Percentiles rank a stretch among this genome's conserved stretches.
phyloP scores from a whole-genome alignment of 2,113 vertebrate genomes.

The Percopsis transmontana region DNA sequence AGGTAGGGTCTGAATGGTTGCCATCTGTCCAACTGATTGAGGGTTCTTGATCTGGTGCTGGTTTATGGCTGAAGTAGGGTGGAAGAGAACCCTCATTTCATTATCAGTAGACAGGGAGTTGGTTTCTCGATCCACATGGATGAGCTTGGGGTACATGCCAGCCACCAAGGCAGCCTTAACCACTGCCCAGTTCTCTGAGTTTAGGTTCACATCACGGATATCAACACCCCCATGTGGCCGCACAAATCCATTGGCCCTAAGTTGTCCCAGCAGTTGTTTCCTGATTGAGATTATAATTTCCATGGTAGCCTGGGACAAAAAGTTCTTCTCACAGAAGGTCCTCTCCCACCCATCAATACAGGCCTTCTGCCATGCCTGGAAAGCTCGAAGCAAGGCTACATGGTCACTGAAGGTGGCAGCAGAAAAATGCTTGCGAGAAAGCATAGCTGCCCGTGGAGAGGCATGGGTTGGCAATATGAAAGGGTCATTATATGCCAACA shows the following conservation, averaged over 20 bases:
- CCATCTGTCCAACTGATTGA: constrained; percentile 79
- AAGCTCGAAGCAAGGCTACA: constrained; percentile 93
- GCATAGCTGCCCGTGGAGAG: constrained; percentile 85
- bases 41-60: constrained; percentile 84
- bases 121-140: constrained; percentile 82
- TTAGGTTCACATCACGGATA: constrained; percentile 90
- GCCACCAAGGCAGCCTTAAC: constrained; percentile 93
- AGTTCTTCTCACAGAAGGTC: constrained; percentile 94
- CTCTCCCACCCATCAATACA: constrained; percentile 91
- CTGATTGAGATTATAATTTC: constrained; percentile 94
- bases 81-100: constrained; percentile 89
- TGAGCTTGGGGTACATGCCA: constrained; percentile 93
- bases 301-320: constrained; percentile 94
- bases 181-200: constrained; percentile 96
- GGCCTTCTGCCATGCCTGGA: constrained; percentile 98
- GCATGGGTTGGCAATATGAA: constrained; percentile 87
- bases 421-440: constrained; percentile 85
- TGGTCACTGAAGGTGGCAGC: constrained; percentile 93
- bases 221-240: constrained; percentile 87
- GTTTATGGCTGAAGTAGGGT: constrained; percentile 89
- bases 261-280: constrained; percentile 91
- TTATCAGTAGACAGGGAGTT: constrained; percentile 76
- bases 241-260: constrained; percentile 94
- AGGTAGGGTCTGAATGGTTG: constrained; percentile 80
- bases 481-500: constrained; percentile 90